A percentile compares a stretch with the other conserved stretches of the same genome.
phyloP scores from a whole-genome alignment of 1,140 invertebrate genomes.

The Neotoxoptera formosana region DNA sequence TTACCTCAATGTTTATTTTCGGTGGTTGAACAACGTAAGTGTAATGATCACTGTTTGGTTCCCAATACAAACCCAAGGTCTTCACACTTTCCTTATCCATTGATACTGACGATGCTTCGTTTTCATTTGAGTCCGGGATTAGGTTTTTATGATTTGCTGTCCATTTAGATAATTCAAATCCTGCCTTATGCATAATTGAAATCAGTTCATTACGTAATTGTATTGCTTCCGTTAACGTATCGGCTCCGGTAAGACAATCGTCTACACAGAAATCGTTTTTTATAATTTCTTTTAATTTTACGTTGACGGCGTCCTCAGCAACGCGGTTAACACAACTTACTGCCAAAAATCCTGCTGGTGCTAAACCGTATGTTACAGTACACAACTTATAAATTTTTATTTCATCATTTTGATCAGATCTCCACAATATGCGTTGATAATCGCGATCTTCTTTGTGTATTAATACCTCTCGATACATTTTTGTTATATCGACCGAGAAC shows the following conservation, averaged over 20 bases:
- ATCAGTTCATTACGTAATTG: slow-evolving; percentile 33
- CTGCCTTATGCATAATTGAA: slow-evolving; percentile 47
- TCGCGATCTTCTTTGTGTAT: background rate
- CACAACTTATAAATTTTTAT: slow-evolving; percentile 56
- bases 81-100: background rate
- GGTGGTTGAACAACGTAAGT: background rate
- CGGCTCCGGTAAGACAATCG: slow-evolving; percentile 48
- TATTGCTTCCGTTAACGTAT: slow-evolving; percentile 28
- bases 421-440: slow-evolving; percentile 58
- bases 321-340: slow-evolving; percentile 35
- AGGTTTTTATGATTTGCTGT: slow-evolving; percentile 58
- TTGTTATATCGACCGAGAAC: slow-evolving; percentile 60
- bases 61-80: slow-evolving; percentile 46
- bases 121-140: background rate
- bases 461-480: slow-evolving; percentile 60
- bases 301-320: background rate
- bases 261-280: slow-evolving; percentile 57
- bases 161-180: slow-evolving; percentile 37
- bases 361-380: slow-evolving; percentile 54
- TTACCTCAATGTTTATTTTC: background rate
- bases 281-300: slow-evolving; percentile 13
- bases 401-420: slow-evolving; percentile 32
- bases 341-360: slow-evolving; percentile 29
- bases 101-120: background rate
- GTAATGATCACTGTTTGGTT: background rate